phyloP scores from a whole-genome alignment of 2,888 invertebrate genomes.

The Leucoptera coffeella region DNA sequence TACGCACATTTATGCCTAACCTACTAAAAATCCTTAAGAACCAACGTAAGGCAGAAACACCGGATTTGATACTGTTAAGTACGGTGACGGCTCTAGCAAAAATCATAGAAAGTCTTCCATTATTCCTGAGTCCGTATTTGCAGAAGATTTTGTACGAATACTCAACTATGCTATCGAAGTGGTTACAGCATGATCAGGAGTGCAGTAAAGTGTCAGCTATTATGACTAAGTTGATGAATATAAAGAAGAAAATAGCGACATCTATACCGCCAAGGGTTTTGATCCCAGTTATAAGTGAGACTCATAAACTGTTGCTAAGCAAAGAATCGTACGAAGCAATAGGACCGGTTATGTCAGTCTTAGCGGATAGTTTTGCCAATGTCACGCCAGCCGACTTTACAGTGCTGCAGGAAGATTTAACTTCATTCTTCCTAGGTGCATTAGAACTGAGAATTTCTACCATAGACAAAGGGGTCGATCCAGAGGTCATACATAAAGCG shows the following conservation, averaged over 20 bases:
- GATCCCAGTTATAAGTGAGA: slow-evolving; percentile 65
- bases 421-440: slow-evolving; percentile 66
- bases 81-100: slow-evolving; percentile 75
- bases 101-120: slow-evolving; percentile 72
- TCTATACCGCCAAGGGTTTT: slow-evolving; percentile 69
- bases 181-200: slow-evolving; percentile 38
- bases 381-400: slow-evolving; percentile 60
- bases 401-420: slow-evolving; percentile 61
- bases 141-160: slow-evolving; percentile 63
- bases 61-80: slow-evolving; percentile 61
- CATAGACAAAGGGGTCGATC: slow-evolving; percentile 18
- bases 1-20: slow-evolving; percentile 77
- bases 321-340: slow-evolving; percentile 57
- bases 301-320: slow-evolving; percentile 56
- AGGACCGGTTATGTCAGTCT: slow-evolving; percentile 66
- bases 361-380: slow-evolving; percentile 65
- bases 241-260: slow-evolving; percentile 61
- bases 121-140: slow-evolving; percentile 82
- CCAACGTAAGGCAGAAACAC: slow-evolving; percentile 53
- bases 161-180: slow-evolving; percentile 50
- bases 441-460: slow-evolving; percentile 62
- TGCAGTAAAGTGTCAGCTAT: slow-evolving; percentile 47
- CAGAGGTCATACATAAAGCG: slow-evolving; percentile 44
- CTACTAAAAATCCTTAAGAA: slow-evolving; percentile 59
- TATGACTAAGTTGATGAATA: slow-evolving; percentile 51